Percentiles rank a stretch among this genome's conserved stretches.
These are phyloP conservation scores for Peromyscus californicus DNA, from an alignment of 2,113 vertebrate species.

Conservation along the genomic window DNA sequence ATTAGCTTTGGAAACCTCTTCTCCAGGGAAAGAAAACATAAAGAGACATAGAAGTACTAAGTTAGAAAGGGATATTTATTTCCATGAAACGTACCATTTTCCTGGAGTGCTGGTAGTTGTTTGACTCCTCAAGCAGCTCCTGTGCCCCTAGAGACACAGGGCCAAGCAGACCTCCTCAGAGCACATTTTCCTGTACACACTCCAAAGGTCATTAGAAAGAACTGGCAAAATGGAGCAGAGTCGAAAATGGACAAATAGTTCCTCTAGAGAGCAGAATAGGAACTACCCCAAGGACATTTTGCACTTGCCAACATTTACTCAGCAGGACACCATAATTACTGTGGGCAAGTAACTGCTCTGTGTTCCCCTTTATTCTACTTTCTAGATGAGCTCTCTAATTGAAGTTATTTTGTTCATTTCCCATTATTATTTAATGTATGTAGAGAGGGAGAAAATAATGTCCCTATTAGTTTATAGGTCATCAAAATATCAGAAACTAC, in stretches of 20 bases:
- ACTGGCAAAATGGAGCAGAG: neutral
- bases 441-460: neutral
- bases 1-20: neutral
- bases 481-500: slow-evolving; percentile 7
- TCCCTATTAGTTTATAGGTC: neutral
- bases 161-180: neutral
- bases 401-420: neutral
- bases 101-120: neutral
- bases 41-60: neutral
- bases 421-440: neutral
- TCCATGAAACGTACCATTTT: neutral
- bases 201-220: neutral
- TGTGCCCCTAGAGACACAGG: neutral
- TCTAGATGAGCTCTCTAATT: slow-evolving; percentile 33
- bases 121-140: neutral
- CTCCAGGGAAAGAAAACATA: neutral
- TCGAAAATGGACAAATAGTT: neutral
- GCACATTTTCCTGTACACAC: neutral
- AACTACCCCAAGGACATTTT: neutral
- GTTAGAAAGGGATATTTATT: neutral
- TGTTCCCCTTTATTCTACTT: neutral
- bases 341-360: neutral
- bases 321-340: neutral
- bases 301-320: neutral
- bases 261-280: slow-evolving; percentile 2